A percentile compares a stretch with the other conserved stretches of the same genome.
Conservation (phyloP, 2,888 invertebrate genomes). For the Netelia virgata region DNA sequence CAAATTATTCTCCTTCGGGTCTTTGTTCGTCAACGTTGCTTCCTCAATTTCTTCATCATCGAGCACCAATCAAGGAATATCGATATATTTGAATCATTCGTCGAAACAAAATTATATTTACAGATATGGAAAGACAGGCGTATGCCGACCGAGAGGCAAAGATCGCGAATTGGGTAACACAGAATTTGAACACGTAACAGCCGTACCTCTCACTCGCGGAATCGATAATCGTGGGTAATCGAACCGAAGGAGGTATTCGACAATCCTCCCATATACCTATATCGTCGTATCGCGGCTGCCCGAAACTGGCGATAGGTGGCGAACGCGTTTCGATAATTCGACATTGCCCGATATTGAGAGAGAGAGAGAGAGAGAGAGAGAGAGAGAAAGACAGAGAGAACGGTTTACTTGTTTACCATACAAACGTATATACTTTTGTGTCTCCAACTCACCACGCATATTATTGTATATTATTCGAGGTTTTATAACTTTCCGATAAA, state of each 20-base stretch:
- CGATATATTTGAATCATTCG: too few relatives aligned
- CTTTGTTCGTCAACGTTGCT: too few relatives aligned
- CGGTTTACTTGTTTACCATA: neutral
- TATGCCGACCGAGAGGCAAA: neutral
- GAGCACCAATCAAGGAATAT: too few relatives aligned
- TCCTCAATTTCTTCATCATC: too few relatives aligned
- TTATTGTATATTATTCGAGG: neutral
- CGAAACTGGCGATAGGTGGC: slow-evolving; percentile 39
- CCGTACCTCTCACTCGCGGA: slow-evolving; percentile 23
- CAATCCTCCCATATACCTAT: slow-evolving; percentile 26
- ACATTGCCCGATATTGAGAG: slow-evolving; percentile 9
- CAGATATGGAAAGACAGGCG: slow-evolving; percentile 7
- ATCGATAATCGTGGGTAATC: slow-evolving; percentile 59
- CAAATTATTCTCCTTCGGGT: too few relatives aligned
- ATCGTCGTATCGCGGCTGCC: slow-evolving; percentile 1
- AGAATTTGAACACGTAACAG: slow-evolving; percentile 39
- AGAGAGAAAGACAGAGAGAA: too few relatives aligned
- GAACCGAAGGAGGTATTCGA: slow-evolving; percentile 48
- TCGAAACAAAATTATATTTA: neutral
- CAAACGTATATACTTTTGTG: neutral
- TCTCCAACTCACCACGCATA: neutral
- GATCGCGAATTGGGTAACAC: slow-evolving; percentile 28
- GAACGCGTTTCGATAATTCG: slow-evolving; percentile 30
- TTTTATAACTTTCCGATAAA: neutral
- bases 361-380: neutral